Percentiles rank a stretch among this genome's conserved stretches.
Conservation (phyloP, 1,140 invertebrate genomes). For the Tetragonula clypearis region DNA sequence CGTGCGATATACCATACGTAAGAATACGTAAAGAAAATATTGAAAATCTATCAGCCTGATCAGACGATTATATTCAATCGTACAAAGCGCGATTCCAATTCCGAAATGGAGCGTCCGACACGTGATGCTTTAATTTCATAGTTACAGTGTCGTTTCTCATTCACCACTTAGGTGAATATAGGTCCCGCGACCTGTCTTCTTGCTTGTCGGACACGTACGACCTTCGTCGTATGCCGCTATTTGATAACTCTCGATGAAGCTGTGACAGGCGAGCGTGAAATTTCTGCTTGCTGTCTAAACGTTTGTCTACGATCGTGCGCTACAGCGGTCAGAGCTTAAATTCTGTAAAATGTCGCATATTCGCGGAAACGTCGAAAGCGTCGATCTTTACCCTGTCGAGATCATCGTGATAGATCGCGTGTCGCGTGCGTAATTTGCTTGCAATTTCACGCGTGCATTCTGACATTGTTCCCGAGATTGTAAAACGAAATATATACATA, state of each 20-base stretch:
- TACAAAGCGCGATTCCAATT: not conserved
- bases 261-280: conserved; percentile 31
- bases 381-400: too few relatives aligned
- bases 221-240: conserved; percentile 28
- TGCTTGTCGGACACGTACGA: conserved; percentile 25
- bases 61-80: not conserved
- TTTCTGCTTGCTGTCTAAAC: conserved; percentile 19
- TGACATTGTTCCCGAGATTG: not conserved
- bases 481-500: not conserved
- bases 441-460: not conserved
- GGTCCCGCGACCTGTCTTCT: conserved; percentile 15
- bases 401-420: not conserved
- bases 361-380: not conserved
- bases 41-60: not conserved
- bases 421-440: not conserved
- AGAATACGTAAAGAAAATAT: too few relatives aligned
- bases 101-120: conserved; percentile 12
- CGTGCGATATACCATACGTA: too few relatives aligned
- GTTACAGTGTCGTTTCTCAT: conserved; percentile 19
- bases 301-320: not conserved
- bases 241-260: conserved; percentile 23
- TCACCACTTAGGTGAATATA: not conserved
- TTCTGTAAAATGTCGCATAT: not conserved
- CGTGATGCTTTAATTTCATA: conserved; percentile 24
- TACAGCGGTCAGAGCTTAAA: conserved; percentile 6